phyloP scores from a whole-genome alignment of 2,888 invertebrate species.

The Cephonodes hylas region DNA sequence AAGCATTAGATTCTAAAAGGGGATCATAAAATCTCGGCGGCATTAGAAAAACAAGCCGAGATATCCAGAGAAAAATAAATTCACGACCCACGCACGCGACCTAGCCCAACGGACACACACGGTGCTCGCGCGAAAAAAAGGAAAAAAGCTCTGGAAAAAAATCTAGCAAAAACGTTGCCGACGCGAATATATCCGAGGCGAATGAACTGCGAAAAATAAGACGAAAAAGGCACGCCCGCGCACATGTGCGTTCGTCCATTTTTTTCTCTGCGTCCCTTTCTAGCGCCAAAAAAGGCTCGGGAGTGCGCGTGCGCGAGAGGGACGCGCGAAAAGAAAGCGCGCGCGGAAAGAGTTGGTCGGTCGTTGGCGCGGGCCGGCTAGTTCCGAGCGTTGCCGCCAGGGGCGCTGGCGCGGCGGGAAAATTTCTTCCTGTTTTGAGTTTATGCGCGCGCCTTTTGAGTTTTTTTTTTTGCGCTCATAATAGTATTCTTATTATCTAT shows the following conservation, averaged over 20 bases:
- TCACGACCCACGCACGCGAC: slow-evolving; percentile 66
- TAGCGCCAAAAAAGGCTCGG: slow-evolving; percentile 62
- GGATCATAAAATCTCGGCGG: slow-evolving; percentile 42
- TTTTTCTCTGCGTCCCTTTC: slow-evolving; percentile 69
- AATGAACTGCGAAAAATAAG: slow-evolving; percentile 79
- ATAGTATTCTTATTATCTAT: slow-evolving; percentile 9
- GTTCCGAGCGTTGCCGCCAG: slow-evolving; percentile 65
- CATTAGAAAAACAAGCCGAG: slow-evolving; percentile 49
- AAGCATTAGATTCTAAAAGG: slow-evolving; percentile 52
- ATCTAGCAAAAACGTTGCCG: slow-evolving; percentile 13
- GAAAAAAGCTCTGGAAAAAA: slow-evolving; percentile 30
- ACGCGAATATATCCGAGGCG: slow-evolving; percentile 70
- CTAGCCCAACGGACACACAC: slow-evolving; percentile 68
- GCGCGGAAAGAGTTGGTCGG: slow-evolving; percentile 68
- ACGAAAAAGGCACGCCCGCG: slow-evolving; percentile 68
- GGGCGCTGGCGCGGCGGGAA: slow-evolving; percentile 56
- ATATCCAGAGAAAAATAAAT: slow-evolving; percentile 57
- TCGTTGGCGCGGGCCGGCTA: slow-evolving; percentile 57
- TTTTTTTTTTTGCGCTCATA: slow-evolving; percentile 9
- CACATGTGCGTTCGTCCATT: slow-evolving; percentile 78
- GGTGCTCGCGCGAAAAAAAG: slow-evolving; percentile 50
- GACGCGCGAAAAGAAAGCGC: slow-evolving; percentile 71
- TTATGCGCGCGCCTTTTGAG: slow-evolving; percentile 42
- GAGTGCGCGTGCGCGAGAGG: slow-evolving; percentile 43
- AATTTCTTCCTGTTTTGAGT: slow-evolving; percentile 74